Percentiles rank a stretch among this genome's conserved stretches.
Evolutionary conservation across 2,888 invertebrate species (phyloP).

Genomic region (Artemia sinica): DNA sequence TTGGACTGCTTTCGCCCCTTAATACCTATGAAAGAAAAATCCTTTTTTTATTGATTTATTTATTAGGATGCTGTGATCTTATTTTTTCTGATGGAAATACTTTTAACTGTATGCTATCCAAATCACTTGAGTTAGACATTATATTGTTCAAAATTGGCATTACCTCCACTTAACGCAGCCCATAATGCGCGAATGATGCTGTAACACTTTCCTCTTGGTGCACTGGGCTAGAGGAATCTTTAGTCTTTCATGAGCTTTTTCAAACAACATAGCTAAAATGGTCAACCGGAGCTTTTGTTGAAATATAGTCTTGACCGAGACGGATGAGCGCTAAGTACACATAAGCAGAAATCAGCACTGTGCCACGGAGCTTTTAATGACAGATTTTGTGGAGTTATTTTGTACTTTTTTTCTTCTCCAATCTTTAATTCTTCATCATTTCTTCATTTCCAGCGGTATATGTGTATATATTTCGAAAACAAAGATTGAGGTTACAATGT

Average conservation of each 20-base stretch:
- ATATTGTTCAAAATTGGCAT: background rate
- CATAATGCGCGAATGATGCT: background rate
- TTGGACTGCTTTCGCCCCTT: too few species aligned
- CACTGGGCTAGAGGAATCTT: background rate
- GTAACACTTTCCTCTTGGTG: background rate
- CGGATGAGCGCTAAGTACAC: too few species aligned
- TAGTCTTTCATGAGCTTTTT: background rate
- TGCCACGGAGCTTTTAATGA: too few species aligned
- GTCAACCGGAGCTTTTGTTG: too few species aligned
- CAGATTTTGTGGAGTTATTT: too few species aligned
- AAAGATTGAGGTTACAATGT: background rate
- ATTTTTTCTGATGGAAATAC: background rate
- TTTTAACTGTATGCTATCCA: background rate
- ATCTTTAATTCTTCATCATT: too few species aligned
- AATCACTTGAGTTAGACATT: background rate
- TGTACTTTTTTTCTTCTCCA: too few species aligned
- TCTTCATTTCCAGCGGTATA: too few species aligned
- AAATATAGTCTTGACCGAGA: too few species aligned
- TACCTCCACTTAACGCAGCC: background rate
- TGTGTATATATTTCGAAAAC: too few species aligned
- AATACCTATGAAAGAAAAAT: background rate
- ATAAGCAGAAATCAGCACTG: too few species aligned
- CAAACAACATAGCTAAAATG: too few species aligned
- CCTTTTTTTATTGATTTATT: background rate
- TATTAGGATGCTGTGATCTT: background rate